These are phyloP conservation scores for Drosophila nigricruria DNA, from an alignment of 2,888 invertebrate genomes.

Conservation along the genomic window DNA sequence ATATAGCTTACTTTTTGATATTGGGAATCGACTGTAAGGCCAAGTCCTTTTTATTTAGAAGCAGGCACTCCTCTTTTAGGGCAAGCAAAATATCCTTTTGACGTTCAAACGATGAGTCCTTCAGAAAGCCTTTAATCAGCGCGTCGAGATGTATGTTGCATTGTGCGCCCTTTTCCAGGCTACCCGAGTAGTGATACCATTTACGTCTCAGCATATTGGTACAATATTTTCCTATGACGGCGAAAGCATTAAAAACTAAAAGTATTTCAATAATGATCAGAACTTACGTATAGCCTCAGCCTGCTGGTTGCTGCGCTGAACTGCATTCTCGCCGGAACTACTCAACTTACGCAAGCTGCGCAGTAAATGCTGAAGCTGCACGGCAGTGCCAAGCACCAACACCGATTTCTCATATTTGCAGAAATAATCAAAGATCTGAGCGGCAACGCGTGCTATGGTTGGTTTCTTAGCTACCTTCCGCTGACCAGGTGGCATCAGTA, in stretches of 20 bases:
- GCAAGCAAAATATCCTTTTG: constrained; percentile 87
- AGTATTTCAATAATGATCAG: background rate
- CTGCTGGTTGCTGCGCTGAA: constrained; percentile 43
- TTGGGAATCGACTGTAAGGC: constrained; percentile 88
- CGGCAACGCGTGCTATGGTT: constrained; percentile 50
- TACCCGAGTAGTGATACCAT: constrained; percentile 89
- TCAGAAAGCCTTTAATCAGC: constrained; percentile 88
- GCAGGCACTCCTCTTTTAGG: constrained; percentile 87
- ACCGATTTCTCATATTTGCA: constrained; percentile 70
- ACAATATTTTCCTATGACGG: constrained; percentile 84
- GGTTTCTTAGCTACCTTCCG: constrained; percentile 35
- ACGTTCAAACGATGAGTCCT: constrained; percentile 87
- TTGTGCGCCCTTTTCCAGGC: constrained; percentile 88
- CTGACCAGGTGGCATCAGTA: constrained; percentile 48
- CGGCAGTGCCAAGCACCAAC: constrained; percentile 81
- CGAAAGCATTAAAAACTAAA: background rate
- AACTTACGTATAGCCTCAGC: constrained; percentile 79
- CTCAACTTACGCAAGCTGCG: constrained; percentile 71
- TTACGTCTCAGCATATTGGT: constrained; percentile 88
- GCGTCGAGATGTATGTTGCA: constrained; percentile 89
- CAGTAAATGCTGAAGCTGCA: constrained; percentile 80
- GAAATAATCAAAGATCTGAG: constrained; percentile 72
- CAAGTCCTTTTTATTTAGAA: constrained; percentile 87
- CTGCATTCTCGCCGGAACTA: constrained; percentile 35
- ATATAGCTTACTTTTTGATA: constrained; percentile 87